Evolutionary conservation across 2,888 invertebrate species (phyloP), one percentile per base, ranked within the genome.

Genomic region (Cepaea hortensis): DNA sequence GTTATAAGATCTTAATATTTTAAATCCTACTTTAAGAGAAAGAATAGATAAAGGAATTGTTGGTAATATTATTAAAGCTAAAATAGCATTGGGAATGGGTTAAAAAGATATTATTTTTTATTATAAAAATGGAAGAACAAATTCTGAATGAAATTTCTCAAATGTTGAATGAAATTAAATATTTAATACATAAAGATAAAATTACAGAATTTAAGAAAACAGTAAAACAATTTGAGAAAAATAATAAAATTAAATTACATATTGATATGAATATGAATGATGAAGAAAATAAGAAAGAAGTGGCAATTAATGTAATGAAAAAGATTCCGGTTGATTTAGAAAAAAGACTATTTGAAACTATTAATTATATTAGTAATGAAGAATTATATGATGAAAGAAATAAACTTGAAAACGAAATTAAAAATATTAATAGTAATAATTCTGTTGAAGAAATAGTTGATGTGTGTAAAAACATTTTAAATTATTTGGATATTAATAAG

Each of bases 1-100:
- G 11, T 55, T 55, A 55, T 3, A 55, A 55, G 55, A 55, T 55
- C 2, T 55, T 0, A n/a, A 72, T 23, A 23, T 72, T 9, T 72
- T 23, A 9, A 72, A 72, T 11, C 23, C 72, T 72, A 72, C 35
- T 72, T 2, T 72, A 0, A 72, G n/a, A 23, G 72, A 72, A 72
- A 72, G 23, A 72, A 23, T 72, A 23, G 72, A 72, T 72, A 23
- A 72, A 72, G n/a, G 3, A 23, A 72, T 55, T 72, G 72, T 11
- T 72, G 5, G 72, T 72, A 72, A 72, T 72, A n/a, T 72, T 72
- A n/a, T 72, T 23, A 72, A n/a, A 72, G 72, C n/a, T 11, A 72
- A 72, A 72, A 3, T n/a, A 15, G 68, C n/a, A 3, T 68, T n/a
- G 68, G 68, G 55, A 55, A 55, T 55, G 55, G 55, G 55, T 55